Evolutionary conservation across 2,888 invertebrate genomes (phyloP), one percentile per base, ranked within the genome.

Genomic region (Andrena fulva): DNA sequence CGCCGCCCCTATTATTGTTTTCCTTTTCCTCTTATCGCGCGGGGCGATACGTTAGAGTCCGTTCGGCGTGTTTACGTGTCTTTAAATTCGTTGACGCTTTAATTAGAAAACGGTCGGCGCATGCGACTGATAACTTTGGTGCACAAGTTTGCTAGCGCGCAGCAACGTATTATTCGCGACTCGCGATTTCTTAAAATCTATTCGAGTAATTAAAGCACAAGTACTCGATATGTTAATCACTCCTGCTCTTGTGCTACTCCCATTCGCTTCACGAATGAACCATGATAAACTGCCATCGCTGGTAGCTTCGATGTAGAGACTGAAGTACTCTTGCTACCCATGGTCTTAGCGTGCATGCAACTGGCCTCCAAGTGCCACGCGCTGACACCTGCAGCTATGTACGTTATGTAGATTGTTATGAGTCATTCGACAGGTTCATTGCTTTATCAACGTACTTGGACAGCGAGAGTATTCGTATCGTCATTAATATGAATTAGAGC

Each of bases 1-100:
- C 50, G 27, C 68, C 52, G 50, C 68, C 73, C 66, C 66, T 82
- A 74, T 70, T 82, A 27, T 74, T 78, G 67, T 83, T 80, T 69
- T 63, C 16, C 56, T 50, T 42, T n/a, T 42, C 4, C 10, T 54
- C 71, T 83, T 81, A 82, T 83, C 77, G 59, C 60, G 20, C 27
- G 5, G 48, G 20, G 35, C 59, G 80, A 81, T 81, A 77, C 33
- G 77, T 69, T 69, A 31, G 33, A 67, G n/a, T 2, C 42, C 27
- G 69, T 54, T 42, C 29, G 42, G 10, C 59, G 20, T 73, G 70
- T 77, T 82, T 81, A 33, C 77, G 68, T 29, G 52, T 42, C 24
- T 35, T 73, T 48, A 54, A 48, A 64, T 52, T 52, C 7, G 10
- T 3, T 20, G 52, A 67, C 24, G 27, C 2, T 12, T n/a, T 5